A percentile compares a stretch with the other conserved stretches of the same genome.
phyloP scores from a whole-genome alignment of 1,140 invertebrate species.

The Chelonus insularis region DNA sequence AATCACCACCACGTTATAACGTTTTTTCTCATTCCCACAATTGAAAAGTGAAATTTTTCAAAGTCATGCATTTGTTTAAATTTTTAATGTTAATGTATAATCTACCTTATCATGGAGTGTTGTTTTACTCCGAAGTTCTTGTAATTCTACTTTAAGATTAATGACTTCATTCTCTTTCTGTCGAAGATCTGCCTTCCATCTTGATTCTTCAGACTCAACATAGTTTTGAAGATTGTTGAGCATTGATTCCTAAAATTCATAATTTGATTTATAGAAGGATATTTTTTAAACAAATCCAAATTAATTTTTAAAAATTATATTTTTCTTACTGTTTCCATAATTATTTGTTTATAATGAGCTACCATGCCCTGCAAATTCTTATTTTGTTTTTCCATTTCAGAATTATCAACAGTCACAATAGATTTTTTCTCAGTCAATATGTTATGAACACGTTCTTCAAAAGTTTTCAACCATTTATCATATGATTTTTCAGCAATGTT shows the following conservation, averaged over 20 bases:
- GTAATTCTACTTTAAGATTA: slow-evolving; percentile 59
- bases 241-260: slow-evolving; percentile 65
- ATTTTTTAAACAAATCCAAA: slow-evolving; percentile 12
- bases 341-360: slow-evolving; percentile 73
- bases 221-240: slow-evolving; percentile 71
- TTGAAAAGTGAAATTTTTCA: no score
- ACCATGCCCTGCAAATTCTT: slow-evolving; percentile 67
- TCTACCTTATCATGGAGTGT: slow-evolving; percentile 36
- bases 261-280: background rate
- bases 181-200: slow-evolving; percentile 68
- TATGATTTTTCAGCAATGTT: slow-evolving; percentile 55
- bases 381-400: slow-evolving; percentile 63
- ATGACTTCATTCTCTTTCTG: slow-evolving; percentile 67
- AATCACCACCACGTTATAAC: no score
- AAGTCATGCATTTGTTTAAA: background rate
- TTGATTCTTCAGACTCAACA: slow-evolving; percentile 70
- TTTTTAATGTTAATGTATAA: background rate
- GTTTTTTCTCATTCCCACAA: no score
- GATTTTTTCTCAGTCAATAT: slow-evolving; percentile 37
- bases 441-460: slow-evolving; percentile 57
- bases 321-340: slow-evolving; percentile 69
- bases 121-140: slow-evolving; percentile 43
- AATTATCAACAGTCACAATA: slow-evolving; percentile 14
- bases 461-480: slow-evolving; percentile 61
- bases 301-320: slow-evolving; percentile 11